Evolutionary conservation across 2,113 vertebrate species (phyloP).

Genomic region (Pedionomus torquatus): DNA sequence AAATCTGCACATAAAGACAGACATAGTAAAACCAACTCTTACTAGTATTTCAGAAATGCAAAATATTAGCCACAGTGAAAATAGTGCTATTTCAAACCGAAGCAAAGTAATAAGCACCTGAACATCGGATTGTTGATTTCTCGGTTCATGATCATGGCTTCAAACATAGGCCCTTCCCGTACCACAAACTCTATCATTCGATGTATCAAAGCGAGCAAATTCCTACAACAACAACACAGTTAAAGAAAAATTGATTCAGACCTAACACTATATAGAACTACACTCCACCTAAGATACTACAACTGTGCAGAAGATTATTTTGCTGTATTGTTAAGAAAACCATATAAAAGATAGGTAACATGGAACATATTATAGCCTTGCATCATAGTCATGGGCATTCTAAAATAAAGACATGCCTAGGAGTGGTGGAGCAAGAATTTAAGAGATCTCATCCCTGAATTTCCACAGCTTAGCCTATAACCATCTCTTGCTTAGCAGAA

Average conservation of each 20-base stretch:
- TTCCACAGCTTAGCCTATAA: constrained; percentile 27
- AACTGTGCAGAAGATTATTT: constrained; percentile 75
- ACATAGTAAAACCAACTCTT: not conserved
- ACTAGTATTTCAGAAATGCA: not conserved
- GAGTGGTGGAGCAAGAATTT: constrained; percentile 46
- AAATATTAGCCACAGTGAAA: not conserved
- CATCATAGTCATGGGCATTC: constrained; percentile 53
- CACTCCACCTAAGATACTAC: constrained; percentile 78
- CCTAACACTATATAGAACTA: constrained; percentile 81
- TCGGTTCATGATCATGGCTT: constrained; percentile 99
- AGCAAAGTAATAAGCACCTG: constrained; percentile 79
- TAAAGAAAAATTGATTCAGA: constrained; percentile 99
- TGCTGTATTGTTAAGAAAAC: constrained; percentile 69
- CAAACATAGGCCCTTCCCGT: constrained; percentile 99
- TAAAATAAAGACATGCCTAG: constrained; percentile 61
- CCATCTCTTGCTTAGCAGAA: constrained; percentile 35
- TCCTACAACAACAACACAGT: constrained; percentile 99
- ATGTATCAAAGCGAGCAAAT: constrained; percentile 99
- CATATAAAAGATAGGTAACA: constrained; percentile 57
- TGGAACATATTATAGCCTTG: constrained; percentile 65
- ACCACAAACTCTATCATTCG: constrained; percentile 99
- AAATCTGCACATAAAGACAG: not conserved
- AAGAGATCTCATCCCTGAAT: constrained; percentile 52
- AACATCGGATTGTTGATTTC: constrained; percentile 99
- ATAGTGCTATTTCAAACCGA: rapidly evolving